phyloP scores from a whole-genome alignment of 2,113 vertebrate species.

The Ictalurus punctatus region DNA sequence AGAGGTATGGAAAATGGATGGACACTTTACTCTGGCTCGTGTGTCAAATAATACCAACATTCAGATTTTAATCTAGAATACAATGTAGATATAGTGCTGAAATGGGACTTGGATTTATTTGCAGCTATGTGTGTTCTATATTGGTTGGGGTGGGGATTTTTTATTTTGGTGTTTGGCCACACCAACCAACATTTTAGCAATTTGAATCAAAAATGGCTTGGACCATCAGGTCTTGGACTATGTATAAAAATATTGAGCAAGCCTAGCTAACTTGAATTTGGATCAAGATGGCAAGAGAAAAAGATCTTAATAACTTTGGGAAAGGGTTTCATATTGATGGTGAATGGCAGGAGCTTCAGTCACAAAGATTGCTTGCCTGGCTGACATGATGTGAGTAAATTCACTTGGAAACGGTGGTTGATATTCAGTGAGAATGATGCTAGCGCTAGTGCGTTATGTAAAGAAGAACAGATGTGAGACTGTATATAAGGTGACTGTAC shows the following conservation, averaged over 20 bases:
- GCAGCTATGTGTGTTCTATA: background rate
- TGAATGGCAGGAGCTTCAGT: background rate
- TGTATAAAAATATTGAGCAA: background rate
- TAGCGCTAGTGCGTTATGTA: background rate
- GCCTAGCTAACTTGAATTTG: background rate
- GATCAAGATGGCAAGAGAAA: background rate
- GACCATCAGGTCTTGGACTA: background rate
- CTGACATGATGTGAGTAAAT: background rate
- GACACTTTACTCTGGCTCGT: background rate
- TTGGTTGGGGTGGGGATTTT: background rate
- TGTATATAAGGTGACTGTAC: background rate
- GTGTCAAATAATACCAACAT: slow-evolving; percentile 25
- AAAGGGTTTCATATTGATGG: background rate
- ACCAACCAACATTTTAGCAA: background rate
- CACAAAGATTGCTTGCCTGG: background rate
- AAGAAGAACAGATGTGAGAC: background rate
- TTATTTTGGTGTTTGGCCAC: background rate
- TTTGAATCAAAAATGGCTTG: background rate
- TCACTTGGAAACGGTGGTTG: background rate
- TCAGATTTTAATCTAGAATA: background rate
- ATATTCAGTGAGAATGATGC: background rate
- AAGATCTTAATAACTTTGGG: background rate
- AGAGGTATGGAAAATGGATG: no score
- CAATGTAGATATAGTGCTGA: background rate
- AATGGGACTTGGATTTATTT: background rate